Conservation (phyloP, 2,888 invertebrate genomes). For the Phalera bucephala region DNA sequence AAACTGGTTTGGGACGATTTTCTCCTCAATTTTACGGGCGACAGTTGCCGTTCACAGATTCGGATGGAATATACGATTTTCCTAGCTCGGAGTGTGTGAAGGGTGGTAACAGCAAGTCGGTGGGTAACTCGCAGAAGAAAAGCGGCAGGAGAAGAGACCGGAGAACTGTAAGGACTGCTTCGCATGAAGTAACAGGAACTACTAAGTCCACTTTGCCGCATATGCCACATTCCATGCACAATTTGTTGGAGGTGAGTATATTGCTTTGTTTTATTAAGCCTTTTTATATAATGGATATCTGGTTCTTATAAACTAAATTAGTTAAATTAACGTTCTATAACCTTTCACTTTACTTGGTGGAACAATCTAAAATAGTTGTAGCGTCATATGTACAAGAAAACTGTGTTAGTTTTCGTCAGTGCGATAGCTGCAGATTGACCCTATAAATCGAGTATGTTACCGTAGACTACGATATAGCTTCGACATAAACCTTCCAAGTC, state of each 20-base stretch:
- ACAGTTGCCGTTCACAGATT: slow-evolving; percentile 89
- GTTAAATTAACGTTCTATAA: too few species aligned
- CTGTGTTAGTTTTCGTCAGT: too few species aligned
- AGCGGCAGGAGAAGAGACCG: slow-evolving; percentile 85
- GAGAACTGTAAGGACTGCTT: slow-evolving; percentile 79
- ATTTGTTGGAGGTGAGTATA: slow-evolving; percentile 83
- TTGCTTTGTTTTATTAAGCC: too few species aligned
- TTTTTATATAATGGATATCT: too few species aligned
- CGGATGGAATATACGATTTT: slow-evolving; percentile 91
- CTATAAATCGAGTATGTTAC: too few species aligned
- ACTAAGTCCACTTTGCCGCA: slow-evolving; percentile 82
- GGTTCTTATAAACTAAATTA: too few species aligned
- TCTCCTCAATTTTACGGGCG: slow-evolving; percentile 89
- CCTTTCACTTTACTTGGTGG: too few species aligned
- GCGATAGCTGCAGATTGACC: too few species aligned
- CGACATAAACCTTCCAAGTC: too few species aligned
- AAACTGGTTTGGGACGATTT: slow-evolving; percentile 86
- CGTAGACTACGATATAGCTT: too few species aligned
- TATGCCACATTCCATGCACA: slow-evolving; percentile 80
- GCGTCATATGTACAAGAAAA: too few species aligned
- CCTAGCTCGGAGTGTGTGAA: slow-evolving; percentile 88
- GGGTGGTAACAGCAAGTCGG: slow-evolving; percentile 77
- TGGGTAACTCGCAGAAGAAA: slow-evolving; percentile 82
- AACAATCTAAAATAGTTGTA: too few species aligned
- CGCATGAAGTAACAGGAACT: slow-evolving; percentile 70